phyloP scores from a whole-genome alignment of 2,888 invertebrate genomes.

The Norana najaformis region DNA sequence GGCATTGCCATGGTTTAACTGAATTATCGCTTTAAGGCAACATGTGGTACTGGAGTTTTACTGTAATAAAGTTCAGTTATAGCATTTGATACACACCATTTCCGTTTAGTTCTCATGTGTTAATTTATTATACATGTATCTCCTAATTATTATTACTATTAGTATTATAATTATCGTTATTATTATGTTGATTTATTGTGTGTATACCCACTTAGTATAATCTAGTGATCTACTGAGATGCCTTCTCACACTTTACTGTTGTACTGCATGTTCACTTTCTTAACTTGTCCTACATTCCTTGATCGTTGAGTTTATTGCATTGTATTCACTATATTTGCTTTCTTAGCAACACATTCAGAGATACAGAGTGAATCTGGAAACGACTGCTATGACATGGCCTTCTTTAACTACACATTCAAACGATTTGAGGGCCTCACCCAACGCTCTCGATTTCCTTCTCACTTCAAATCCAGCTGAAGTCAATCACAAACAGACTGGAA shows the following conservation, averaged over 20 bases:
- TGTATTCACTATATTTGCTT: neutral
- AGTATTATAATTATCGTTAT: neutral
- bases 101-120: too few relatives aligned
- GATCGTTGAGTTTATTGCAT: neutral
- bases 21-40: too few relatives aligned
- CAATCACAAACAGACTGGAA: neutral
- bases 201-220: neutral
- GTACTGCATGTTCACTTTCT: neutral
- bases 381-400: slow-evolving; percentile 90
- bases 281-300: neutral
- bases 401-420: slow-evolving; percentile 99
- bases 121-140: neutral
- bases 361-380: slow-evolving; percentile 35
- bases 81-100: neutral
- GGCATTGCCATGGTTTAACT: too few relatives aligned
- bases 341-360: slow-evolving; percentile 17
- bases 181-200: neutral
- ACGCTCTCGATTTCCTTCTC: slow-evolving; percentile 67
- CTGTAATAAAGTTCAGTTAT: neutral
- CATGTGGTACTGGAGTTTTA: too few relatives aligned
- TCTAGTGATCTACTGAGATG: neutral
- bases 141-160: neutral
- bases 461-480: slow-evolving; percentile 21
- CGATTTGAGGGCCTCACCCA: slow-evolving; percentile 96
- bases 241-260: too few relatives aligned